Evolutionary conservation across 2,113 vertebrate species (phyloP).

Genomic region (Alosa alosa): DNA sequence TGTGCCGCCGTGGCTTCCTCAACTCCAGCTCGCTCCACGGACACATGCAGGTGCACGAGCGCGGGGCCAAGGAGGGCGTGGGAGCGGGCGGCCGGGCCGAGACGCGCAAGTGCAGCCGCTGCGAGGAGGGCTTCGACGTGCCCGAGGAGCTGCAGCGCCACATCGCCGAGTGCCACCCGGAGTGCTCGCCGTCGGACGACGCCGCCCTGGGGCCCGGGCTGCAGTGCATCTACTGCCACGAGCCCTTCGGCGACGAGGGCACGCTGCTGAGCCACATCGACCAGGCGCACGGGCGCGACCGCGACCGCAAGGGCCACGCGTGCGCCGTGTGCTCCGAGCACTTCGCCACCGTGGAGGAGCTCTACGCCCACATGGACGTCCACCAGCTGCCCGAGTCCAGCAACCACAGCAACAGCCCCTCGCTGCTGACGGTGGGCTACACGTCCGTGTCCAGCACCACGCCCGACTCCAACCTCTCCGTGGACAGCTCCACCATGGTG

Average conservation of each 20-base stretch:
- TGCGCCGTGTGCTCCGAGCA: slow-evolving; percentile 97
- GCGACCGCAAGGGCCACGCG: slow-evolving; percentile 96
- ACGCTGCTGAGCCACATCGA: slow-evolving; percentile 91
- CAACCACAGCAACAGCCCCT: slow-evolving; percentile 91
- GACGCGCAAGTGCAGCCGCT: slow-evolving; percentile 93
- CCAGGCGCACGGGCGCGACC: slow-evolving; percentile 82
- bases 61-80: slow-evolving; percentile 83
- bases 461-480: slow-evolving; percentile 89
- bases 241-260: slow-evolving; percentile 91
- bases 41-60: slow-evolving; percentile 97
- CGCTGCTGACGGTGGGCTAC: slow-evolving; percentile 79
- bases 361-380: slow-evolving; percentile 97
- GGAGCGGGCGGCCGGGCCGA: neutral
- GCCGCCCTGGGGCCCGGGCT: slow-evolving; percentile 73
- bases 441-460: slow-evolving; percentile 97
- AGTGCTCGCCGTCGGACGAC: slow-evolving; percentile 84
- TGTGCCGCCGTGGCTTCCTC: slow-evolving; percentile 96
- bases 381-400: slow-evolving; percentile 97
- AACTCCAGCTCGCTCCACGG: slow-evolving; percentile 96
- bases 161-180: slow-evolving; percentile 89
- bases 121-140: slow-evolving; percentile 97
- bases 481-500: slow-evolving; percentile 91
- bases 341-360: slow-evolving; percentile 94
- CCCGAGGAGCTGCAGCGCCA: slow-evolving; percentile 95
- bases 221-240: slow-evolving; percentile 98